A percentile compares a stretch with the other conserved stretches of the same genome.
Conservation (phyloP, 2,888 invertebrate species). For the Eupithecia dodoneata region DNA sequence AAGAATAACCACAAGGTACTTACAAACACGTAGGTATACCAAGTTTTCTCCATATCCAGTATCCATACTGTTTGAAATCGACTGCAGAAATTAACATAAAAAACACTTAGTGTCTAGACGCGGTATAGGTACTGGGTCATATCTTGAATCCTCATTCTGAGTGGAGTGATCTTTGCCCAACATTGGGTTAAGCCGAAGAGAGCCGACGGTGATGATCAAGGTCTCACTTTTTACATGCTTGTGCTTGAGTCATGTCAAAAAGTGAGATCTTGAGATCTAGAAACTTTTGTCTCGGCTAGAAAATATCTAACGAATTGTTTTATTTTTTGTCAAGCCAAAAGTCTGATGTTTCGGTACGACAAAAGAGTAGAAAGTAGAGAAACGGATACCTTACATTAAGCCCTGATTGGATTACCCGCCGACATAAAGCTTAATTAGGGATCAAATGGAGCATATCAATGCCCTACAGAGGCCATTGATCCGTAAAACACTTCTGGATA, state of each 20-base stretch:
- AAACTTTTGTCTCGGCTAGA: background rate
- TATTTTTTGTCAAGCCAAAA: background rate
- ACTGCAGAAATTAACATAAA: background rate
- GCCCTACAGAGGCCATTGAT: constrained; percentile 3
- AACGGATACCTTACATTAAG: background rate
- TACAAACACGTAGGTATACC: background rate
- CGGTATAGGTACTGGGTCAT: background rate
- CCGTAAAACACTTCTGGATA: constrained; percentile 1
- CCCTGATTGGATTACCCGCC: constrained; percentile 13
- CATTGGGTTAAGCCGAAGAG: background rate
- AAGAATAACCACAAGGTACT: background rate
- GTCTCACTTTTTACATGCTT: background rate
- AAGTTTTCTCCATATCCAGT: background rate
- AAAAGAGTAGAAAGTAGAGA: background rate
- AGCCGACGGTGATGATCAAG: background rate
- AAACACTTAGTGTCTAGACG: background rate
- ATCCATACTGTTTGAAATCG: constrained; percentile 1
- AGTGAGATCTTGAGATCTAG: too few species aligned
- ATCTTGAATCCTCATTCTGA: background rate
- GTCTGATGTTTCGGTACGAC: background rate
- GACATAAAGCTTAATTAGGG: constrained; percentile 11
- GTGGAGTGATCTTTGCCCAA: background rate
- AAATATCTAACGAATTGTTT: background rate
- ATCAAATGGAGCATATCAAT: constrained; percentile 12
- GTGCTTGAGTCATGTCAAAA: too few species aligned